phyloP scores from a whole-genome alignment of 2,888 invertebrate species.

The Imbricaverruca yamaguchii region DNA sequence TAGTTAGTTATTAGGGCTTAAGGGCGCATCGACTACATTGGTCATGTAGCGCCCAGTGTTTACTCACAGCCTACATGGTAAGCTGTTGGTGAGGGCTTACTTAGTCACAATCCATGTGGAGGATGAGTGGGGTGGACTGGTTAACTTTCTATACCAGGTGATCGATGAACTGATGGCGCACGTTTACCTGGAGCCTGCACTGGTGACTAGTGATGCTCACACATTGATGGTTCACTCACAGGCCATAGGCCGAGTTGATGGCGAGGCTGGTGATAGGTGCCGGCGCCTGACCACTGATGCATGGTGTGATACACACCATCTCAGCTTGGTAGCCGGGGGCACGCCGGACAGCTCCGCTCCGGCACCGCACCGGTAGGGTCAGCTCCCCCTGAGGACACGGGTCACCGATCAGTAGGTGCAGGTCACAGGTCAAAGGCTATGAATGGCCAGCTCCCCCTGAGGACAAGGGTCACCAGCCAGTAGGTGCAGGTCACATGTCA shows the following conservation, averaged over 20 bases:
- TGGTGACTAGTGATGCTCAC: too few relatives aligned
- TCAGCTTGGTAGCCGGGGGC: constrained; percentile 95
- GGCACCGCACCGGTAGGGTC: constrained; percentile 53
- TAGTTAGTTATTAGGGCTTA: too few relatives aligned
- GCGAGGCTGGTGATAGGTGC: constrained; percentile 80
- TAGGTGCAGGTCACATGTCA: constrained; percentile 55
- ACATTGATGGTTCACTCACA: constrained; percentile 59
- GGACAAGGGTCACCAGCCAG: constrained; percentile 84
- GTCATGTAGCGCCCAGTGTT: too few relatives aligned
- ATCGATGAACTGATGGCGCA: too few relatives aligned
- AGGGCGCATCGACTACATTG: too few relatives aligned
- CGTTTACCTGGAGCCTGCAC: too few relatives aligned
- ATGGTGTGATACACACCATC: constrained; percentile 83
- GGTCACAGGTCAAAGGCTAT: too few relatives aligned
- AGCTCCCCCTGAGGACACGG: neutral
- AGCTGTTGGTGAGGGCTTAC: too few relatives aligned
- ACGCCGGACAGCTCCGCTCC: constrained; percentile 70
- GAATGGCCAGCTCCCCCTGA: constrained; percentile 89
- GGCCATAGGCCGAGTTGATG: constrained; percentile 91
- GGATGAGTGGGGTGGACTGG: too few relatives aligned
- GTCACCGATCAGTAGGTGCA: constrained; percentile 51
- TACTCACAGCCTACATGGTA: too few relatives aligned
- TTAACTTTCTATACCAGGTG: too few relatives aligned
- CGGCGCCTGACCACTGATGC: constrained; percentile 67
- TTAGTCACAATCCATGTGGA: too few relatives aligned